Percentiles rank a stretch among this genome's conserved stretches.
phyloP scores from a whole-genome alignment of 2,113 vertebrate genomes.

The Thamnophis sirtalis region DNA sequence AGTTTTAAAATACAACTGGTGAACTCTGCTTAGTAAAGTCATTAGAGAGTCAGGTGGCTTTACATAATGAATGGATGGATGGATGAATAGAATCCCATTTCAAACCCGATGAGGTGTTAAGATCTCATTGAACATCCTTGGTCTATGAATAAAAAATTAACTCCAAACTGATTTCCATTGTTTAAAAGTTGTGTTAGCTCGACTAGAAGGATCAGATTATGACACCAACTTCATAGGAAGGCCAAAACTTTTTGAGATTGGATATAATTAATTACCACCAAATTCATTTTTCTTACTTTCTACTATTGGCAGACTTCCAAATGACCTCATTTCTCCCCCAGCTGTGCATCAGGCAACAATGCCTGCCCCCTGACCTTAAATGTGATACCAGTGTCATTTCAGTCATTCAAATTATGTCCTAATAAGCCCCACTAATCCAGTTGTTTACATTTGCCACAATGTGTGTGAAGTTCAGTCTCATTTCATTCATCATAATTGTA shows the following conservation, averaged over 20 bases:
- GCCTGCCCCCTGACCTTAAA: not conserved
- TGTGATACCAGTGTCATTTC: not conserved
- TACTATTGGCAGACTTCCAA: not conserved
- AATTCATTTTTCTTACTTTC: not conserved
- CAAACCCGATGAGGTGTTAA: not conserved
- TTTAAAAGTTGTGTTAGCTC: not conserved
- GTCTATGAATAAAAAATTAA: constrained; percentile 2
- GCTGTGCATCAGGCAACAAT: not conserved
- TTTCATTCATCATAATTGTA: not conserved
- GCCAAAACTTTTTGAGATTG: not conserved
- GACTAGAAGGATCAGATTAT: not conserved
- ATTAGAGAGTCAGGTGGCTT: not conserved
- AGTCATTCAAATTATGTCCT: not conserved
- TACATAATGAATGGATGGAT: not conserved
- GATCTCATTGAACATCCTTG: not conserved
- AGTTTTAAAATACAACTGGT: not conserved
- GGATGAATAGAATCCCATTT: not conserved
- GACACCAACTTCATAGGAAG: not conserved
- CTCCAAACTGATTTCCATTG: constrained; percentile 2
- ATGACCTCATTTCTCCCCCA: not conserved
- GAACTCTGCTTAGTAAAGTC: not conserved
- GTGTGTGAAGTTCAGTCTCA: not conserved
- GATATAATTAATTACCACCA: not conserved
- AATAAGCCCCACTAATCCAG: not conserved
- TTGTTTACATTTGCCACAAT: not conserved